Evolutionary conservation across 2,797 vertebrate genomes (phyloP), one percentile per base, ranked within the genome.

Genomic region (Orestias chungarensis): DNA sequence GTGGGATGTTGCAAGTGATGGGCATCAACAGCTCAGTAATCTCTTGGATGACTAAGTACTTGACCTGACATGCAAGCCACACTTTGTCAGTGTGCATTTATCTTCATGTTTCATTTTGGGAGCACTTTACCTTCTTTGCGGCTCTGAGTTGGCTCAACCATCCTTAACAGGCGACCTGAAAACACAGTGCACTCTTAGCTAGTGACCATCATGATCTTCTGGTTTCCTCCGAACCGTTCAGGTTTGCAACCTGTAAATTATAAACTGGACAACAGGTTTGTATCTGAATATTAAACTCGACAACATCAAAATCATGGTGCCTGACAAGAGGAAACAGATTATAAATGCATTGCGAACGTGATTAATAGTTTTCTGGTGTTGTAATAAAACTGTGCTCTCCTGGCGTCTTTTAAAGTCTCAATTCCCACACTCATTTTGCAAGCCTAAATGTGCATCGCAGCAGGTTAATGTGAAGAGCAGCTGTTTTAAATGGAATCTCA

Each of bases 321-420:
- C 40, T 43, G 27, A 68, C 27, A 57, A 61, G 43, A 65, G 71
- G 35, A 66, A 85, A 76, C 38, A 49, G 27, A 75, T 79, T 79
- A 66, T 3, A 74, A 71, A 79, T 76, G 47, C 43, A 71, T 80
- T 81, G 71, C 74, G 67, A 68, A 64, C 71, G 55, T 55, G 72
- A 80, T 80, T 84, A 80, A 84, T 71, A 66, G 25, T 29, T 74
- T 66, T 87, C 68, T 80, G 83, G 66, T 80, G 40, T 81, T 73
- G 27, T 75, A 84, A 82, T 82, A 78, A 83, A 78, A 75, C 46
- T 8, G 25, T 40, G 25, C 74, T 68, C 79, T 85, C 75, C 59
- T 71, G 55, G 49, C 31, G 23, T 86, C 71, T 75, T 76, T 73
- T 35, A 71, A 74, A 70, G 78, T 78, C 78, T 79, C 78, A 82